phyloP scores from a whole-genome alignment of 1,140 invertebrate genomes.

The Sycophaga agraensis region DNA sequence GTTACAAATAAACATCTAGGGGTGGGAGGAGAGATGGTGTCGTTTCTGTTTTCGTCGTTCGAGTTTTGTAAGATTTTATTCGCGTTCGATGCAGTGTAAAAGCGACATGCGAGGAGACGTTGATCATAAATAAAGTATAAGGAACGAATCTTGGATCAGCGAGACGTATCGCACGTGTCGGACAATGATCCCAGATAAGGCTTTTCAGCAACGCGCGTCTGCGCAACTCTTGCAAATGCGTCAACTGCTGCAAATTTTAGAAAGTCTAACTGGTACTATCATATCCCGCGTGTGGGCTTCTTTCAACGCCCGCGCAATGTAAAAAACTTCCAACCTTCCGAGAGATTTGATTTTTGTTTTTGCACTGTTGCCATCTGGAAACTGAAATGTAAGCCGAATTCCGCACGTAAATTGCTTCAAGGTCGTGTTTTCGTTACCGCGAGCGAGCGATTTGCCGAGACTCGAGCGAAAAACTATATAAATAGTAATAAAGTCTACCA shows the following conservation, averaged over 20 bases:
- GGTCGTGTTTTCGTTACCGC: no score
- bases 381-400: no score
- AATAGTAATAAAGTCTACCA: no score
- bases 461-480: no score
- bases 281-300: no score
- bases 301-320: no score
- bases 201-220: conserved; percentile 24
- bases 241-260: not conserved
- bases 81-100: conserved; percentile 14
- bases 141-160: conserved; percentile 7
- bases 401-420: no score
- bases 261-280: not conserved
- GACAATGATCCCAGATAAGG: conserved; percentile 18
- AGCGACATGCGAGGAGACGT: conserved; percentile 24
- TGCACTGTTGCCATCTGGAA: no score
- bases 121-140: conserved; percentile 18
- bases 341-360: no score
- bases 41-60: not conserved
- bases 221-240: not conserved
- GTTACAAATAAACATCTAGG: conserved; percentile 1
- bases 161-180: conserved; percentile 9
- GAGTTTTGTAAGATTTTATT: conserved; percentile 8
- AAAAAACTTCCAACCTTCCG: no score
- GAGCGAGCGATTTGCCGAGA: no score
- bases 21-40: not conserved